Evolutionary conservation across 2,888 invertebrate genomes (phyloP), one percentile per base, ranked within the genome.

Genomic region (Eristalis arbustorum): DNA sequence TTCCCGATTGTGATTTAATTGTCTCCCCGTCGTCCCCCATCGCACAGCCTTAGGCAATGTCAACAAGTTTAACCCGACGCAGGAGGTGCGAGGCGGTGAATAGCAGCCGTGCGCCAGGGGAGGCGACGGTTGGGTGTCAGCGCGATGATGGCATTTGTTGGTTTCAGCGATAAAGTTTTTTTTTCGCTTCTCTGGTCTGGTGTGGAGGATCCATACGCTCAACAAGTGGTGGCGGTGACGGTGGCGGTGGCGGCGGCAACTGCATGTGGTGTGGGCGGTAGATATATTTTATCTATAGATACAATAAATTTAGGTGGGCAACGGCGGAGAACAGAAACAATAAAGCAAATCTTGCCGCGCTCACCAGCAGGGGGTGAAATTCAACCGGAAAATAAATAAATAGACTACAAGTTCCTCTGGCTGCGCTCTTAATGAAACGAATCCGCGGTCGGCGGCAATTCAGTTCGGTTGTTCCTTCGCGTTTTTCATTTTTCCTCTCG

Each of bases 1-100:
- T 73, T 85, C 64, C 73, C 84, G 76, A 85, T 85, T 85, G 84
- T 81, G 84, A 85, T 85, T 85, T 85, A 85, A 85, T 85, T 85
- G 84, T 69, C 59, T 49, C 18, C 49, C 31, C 5, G 31, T 31
- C 31, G 31, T 25, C 25, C 25, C 49, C 28, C 28, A 37, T 1
- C 28, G 67, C 13, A n/a, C 61, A 77, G 64, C 78, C 78, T 64
- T 66, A 78, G 59, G 66, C 40, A 72, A 66, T 72, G 78, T 79
- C 73, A 72, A 79, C 67, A 79, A 57, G 56, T 73, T 49, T 49
- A 49, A 49, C 25, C 25, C 72, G 49, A 59, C 62, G 31, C 31
- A 66, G 49, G 59, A 62, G 31, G 18, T 40, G 18, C 6, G 23
- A 28, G 25, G 66, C 6, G 11, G 18, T 64, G 28, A 10, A 31